Evolutionary conservation across 2,888 invertebrate species (phyloP), one percentile per base, ranked within the genome.

Genomic region (Parasteatoda lunata): DNA sequence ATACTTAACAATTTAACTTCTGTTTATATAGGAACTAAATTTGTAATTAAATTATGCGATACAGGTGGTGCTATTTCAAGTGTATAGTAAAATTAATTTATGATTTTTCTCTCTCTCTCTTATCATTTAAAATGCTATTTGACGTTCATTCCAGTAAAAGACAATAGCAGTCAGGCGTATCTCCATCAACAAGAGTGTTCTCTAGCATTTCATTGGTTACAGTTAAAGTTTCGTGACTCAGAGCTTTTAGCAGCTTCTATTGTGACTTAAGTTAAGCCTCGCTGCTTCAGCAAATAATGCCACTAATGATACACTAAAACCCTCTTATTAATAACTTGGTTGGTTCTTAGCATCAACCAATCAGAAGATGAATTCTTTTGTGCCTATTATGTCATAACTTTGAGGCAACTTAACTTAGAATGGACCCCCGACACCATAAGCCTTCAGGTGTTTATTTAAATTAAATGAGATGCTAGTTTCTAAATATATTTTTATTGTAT

Each of bases 301-400:
- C 70, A 30, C 79, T 86, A 86, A 86, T 86, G 80, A 86, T 71
- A 86, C 59, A 77, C 80, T 86, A 86, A 86, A 86, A 86, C 85
- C 85, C 85, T 86, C 30, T 86, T 86, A 86, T 86, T 86, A 86
- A 86, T 86, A 86, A 80, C 54, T 80, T 80, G 85, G 85, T 86
- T 86, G 85, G 85, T 54, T 70, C 71, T 45, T 15, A 9, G 15
- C 9, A 8, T 59, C 80, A 54, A 15, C 85, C 85, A 86, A 86
- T 86, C 4, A 49, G 15, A 77, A 48, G 52, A 5, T 65, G 45
- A 71, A 49, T 30, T 11, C 11, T 71, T 80, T 83, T 83, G 64
- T 47, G 9, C 15, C 49, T 6, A n/a, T 30, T 30, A 7, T 70
- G 68, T 47, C 77, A 83, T 77, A 77, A 71, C 77, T 77, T 52